These are phyloP conservation scores for Chymomyza amoena DNA, from an alignment of 2,888 invertebrate species.

Conservation along the genomic window DNA sequence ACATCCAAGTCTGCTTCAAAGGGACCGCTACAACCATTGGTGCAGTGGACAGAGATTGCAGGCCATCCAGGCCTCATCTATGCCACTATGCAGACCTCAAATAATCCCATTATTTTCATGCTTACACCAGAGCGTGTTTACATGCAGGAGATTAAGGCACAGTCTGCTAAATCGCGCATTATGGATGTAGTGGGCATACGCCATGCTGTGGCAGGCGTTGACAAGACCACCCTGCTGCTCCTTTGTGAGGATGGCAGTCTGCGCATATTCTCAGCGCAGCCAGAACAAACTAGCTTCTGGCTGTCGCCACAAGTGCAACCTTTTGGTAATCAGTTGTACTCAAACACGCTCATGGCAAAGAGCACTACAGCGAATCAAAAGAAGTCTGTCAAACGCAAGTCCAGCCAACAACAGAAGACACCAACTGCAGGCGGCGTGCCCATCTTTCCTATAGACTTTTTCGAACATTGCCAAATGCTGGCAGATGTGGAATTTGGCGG, in stretches of 20 bases:
- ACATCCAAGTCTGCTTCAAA: constrained; percentile 74
- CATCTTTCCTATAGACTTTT: constrained; percentile 96
- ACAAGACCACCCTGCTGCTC: constrained; percentile 94
- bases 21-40: constrained; percentile 86
- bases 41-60: constrained; percentile 93
- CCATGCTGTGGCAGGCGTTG: constrained; percentile 86
- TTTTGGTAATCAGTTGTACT: constrained; percentile 77
- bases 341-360: constrained; percentile 73
- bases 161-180: constrained; percentile 94
- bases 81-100: constrained; percentile 92
- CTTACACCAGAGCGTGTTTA: constrained; percentile 90
- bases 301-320: constrained; percentile 82
- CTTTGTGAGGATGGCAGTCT: constrained; percentile 98
- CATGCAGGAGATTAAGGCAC: constrained; percentile 90
- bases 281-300: constrained; percentile 86
- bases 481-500: constrained; percentile 97
- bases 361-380: constrained; percentile 49
- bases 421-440: constrained; percentile 77
- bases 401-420: constrained; percentile 79
- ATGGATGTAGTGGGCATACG: constrained; percentile 98
- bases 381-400: constrained; percentile 56
- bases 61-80: constrained; percentile 94
- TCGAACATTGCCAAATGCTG: constrained; percentile 95
- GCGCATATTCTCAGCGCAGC: constrained; percentile 94
- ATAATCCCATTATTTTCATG: constrained; percentile 96